Evolutionary conservation across 2,888 invertebrate species (phyloP), one percentile per base, ranked within the genome.

Genomic region (Phyto melanocephala): DNA sequence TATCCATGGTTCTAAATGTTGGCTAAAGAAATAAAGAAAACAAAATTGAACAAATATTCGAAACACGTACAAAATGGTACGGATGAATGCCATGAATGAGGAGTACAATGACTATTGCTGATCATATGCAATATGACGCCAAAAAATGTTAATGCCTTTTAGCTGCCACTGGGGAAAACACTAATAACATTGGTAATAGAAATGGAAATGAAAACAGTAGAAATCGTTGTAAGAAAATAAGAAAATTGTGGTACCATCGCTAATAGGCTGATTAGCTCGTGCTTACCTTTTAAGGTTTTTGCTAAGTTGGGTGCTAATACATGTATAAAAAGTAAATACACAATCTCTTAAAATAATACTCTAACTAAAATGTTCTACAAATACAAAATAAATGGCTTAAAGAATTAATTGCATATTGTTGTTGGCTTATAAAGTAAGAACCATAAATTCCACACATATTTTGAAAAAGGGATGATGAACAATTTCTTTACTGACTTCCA

Each of bases 51-150:
- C 40, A 58, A 17, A 20, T 22, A 81, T 82, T 74, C 70, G 33
- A 79, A 65, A 65, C 81, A 82, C 75, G 81, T 82, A 82, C 54
- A 35, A 60, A 50, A 11, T 35, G 52, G 10, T n/a, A 74, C 54
- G 20, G 13, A 40, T 74, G 37, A 2, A 62, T 56, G 54, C 24
- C 33, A 50, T 47, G 37, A 56, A 54, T 74, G 33, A 22, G 20
- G 11, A 52, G 17, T 13, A 40, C 22, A 5, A 28, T 8, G 8
- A 28, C 8, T 35, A 42, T 54, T 75, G 67, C 28, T 62, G 77
- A 75, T 70, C 45, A 20, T 22, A 60, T 78, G 74, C 65, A 37
- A 54, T 77, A 45, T 72, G 76, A 67, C 71, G 76, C 76, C 71
- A 62, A 28, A 60, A 67, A 58, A 60, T 60, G 42, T 71, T 76